Evolutionary conservation across 2,888 invertebrate species (phyloP), one percentile per base, ranked within the genome.

Genomic region (Carpatolechia fugitivella): DNA sequence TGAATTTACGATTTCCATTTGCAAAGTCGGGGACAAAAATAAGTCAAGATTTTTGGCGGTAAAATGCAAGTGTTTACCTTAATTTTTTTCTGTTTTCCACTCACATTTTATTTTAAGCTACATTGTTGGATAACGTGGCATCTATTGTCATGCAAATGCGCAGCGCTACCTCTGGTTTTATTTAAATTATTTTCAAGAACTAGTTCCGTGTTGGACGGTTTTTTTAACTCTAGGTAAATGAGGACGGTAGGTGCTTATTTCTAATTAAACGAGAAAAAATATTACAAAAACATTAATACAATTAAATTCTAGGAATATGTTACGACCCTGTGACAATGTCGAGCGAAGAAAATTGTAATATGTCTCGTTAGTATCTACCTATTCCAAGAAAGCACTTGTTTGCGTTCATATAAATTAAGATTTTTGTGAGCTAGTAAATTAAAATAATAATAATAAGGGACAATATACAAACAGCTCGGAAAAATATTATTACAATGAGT

Each of bases 1-100:
- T 63, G 68, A 78, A 76, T 80, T 74, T 72, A 72, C 67, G 73
- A 72, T 75, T 72, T 68, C 70, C 69, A 74, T 74, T 75, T 68
- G 56, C 52, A 52, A 57, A 55, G 51, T 38, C 38, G 13, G 33
- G 38, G 44, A 44, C 29, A 44, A 44, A 33, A 24, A 44, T 44
- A 44, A 44, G 24, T 44, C 44, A 44, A 44, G 44, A 44, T 44
- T 44, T 41, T 44, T 44, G 44, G 44, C 44, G 44, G 29, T 24
- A 44, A 44, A 44, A 44, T 11, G 29, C 44, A 20, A 44, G 29
- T 44, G 44, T 44, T 44, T 44, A 44, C 20, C 20, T 29, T 20
- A 20, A 29, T 13, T n/a, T 44, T 44, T 29, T 44, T n/a, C 11
- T 20, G 20, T 44, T 44, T 29, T 29, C n/a, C 13, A 6, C 29